Evolutionary conservation across 2,797 vertebrate species (phyloP), one percentile per base, ranked within the genome.

Genomic region (Diceros bicornis): DNA sequence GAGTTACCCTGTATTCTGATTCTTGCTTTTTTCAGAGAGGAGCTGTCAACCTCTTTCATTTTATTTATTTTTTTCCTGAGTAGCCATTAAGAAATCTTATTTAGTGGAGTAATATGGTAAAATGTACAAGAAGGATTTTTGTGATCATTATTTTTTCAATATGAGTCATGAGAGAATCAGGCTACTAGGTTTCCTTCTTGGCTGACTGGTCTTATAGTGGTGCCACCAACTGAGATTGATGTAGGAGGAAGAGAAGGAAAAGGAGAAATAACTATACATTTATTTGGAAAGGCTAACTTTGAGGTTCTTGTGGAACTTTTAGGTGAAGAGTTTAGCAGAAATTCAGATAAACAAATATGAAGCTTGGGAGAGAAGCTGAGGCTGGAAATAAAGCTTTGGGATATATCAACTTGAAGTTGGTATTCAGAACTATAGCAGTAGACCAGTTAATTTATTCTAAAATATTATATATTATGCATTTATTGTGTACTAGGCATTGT

Each of bases 311-410:
- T 78, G 7, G 68, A 50, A 57, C 0, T 64, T 55, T 61, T 61
- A 86, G 17, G 16, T 82, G 6, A 89, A 86, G 8, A 79, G 9
- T 57, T 85, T n/a, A 71, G 7, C 10, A 59, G 29, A 93, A 61
- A 34, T 61, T 92, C 52, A 81, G 27, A 55, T 79, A 87, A 93
- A 93, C 3, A 92, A 64, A 52, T 74, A 57, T 37, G 32, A 86
- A 96, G 0, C 4, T 92, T 57, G 12, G 41, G 8, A 90, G 44
- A 93, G 47, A 84, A 4, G 3, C 13, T 17, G 68, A 16, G 1
- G 20, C 25, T 85, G 21, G 20, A 68, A 85, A 37, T 41, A 91
- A 90, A 85, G 8, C 7, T 79, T 91, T 75, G 21, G 21, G 14
- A 55, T 75, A 74, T 52, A 79, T 55, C 12, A 52, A 16, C 11